These are phyloP conservation scores for Microcaecilia unicolor DNA, from an alignment of 2,797 vertebrate genomes.

Conservation along the genomic window DNA sequence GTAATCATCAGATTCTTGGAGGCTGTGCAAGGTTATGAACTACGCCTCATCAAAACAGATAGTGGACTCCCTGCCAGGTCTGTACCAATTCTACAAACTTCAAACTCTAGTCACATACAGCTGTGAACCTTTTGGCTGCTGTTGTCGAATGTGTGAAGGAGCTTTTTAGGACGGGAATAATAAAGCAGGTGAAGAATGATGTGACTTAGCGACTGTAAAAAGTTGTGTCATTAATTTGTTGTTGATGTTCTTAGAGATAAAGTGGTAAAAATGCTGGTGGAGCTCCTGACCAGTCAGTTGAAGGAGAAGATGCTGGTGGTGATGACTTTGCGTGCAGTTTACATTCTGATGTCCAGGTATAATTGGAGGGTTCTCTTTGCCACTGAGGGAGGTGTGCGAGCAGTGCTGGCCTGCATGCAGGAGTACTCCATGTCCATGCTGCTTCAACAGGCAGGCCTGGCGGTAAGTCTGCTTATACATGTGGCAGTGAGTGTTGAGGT, in stretches of 20 bases:
- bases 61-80: constrained; percentile 51
- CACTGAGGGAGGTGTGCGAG: constrained; percentile 80
- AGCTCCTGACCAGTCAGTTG: constrained; percentile 61
- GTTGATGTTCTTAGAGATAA: constrained; percentile 59
- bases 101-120: neutral
- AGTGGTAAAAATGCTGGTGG: constrained; percentile 72
- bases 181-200: too few relatives aligned
- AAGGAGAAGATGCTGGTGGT: constrained; percentile 58
- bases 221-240: too few relatives aligned
- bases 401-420: constrained; percentile 78
- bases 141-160: neutral
- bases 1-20: constrained; percentile 65
- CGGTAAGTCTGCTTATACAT: constrained; percentile 52
- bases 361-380: constrained; percentile 81
- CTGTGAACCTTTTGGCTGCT: neutral
- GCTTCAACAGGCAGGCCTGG: constrained; percentile 79
- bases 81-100: too few relatives aligned
- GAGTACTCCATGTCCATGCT: constrained; percentile 54
- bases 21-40: constrained; percentile 57
- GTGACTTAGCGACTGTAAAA: too few relatives aligned
- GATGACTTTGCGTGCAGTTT: constrained; percentile 64
- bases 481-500: neutral
- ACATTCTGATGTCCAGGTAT: constrained; percentile 63
- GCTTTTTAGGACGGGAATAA: too few relatives aligned
- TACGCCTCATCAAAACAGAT: constrained; percentile 47